Evolutionary conservation across 37 sponge, comb jelly and placozoan genomes (phyloP).

Genomic region (Diacarnus erythraeanus): DNA sequence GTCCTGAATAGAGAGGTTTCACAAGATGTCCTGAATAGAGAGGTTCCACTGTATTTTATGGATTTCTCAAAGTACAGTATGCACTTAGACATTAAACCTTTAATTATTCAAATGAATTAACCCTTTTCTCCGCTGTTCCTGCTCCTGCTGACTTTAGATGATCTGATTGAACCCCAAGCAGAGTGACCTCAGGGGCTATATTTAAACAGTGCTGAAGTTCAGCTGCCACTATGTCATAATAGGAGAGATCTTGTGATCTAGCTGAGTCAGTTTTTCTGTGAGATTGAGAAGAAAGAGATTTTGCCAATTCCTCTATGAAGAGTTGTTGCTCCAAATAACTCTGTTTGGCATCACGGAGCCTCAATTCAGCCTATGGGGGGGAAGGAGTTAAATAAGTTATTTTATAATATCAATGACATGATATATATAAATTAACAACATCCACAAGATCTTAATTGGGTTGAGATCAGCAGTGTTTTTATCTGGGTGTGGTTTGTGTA

Average conservation of each 20-base stretch:
- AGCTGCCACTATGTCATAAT: not conserved
- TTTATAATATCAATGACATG: not conserved
- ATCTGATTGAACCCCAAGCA: constrained; percentile 11
- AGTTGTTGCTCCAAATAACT: constrained; percentile 30
- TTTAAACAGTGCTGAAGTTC: constrained; percentile 40
- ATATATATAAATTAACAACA: too few species aligned
- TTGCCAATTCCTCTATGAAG: constrained; percentile 1
- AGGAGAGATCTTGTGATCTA: not conserved
- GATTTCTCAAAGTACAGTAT: too few species aligned
- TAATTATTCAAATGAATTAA: too few species aligned
- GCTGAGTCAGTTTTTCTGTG: not conserved
- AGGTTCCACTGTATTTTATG: too few species aligned
- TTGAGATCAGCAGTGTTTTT: not conserved
- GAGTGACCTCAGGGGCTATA: constrained; percentile 9
- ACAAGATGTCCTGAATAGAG: too few species aligned
- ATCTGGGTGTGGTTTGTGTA: not conserved
- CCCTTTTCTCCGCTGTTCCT: too few species aligned
- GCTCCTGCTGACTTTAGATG: constrained; percentile 12
- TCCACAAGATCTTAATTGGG: not conserved
- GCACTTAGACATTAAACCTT: too few species aligned
- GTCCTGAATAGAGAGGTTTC: too few species aligned
- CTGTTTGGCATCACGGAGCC: constrained; percentile 6
- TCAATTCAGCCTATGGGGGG: constrained; percentile 11
- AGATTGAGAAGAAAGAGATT: not conserved
- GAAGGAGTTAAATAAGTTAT: not conserved